A percentile compares a stretch with the other conserved stretches of the same genome.
Evolutionary conservation across 2,113 vertebrate genomes (phyloP).

Genomic region (Ciconia boyciana): DNA sequence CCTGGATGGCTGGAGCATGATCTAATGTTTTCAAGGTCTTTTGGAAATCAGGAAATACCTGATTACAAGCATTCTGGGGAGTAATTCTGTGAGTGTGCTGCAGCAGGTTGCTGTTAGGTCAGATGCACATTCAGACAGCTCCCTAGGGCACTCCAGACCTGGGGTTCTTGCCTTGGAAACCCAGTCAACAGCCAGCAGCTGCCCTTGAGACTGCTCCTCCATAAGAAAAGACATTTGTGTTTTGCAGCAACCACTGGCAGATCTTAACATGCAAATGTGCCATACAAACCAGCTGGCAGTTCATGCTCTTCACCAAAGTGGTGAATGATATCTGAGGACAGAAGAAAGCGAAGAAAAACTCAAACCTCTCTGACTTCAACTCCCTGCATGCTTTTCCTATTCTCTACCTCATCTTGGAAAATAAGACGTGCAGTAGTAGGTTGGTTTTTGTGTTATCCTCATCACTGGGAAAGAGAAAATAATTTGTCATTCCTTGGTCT

Average conservation of each 20-base stretch:
- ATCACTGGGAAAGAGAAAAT: slow-evolving; percentile 52
- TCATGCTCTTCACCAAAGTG: not conserved
- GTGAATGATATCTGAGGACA: slow-evolving; percentile 45
- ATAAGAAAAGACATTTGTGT: not conserved
- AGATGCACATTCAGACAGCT: not conserved
- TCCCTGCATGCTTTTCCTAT: not conserved
- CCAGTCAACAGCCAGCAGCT: slow-evolving; percentile 11
- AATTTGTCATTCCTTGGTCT: slow-evolving; percentile 64
- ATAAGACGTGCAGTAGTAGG: slow-evolving; percentile 41
- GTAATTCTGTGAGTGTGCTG: not conserved
- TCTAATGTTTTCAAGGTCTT: not conserved
- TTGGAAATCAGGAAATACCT: not conserved
- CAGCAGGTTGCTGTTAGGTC: not conserved
- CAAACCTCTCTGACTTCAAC: slow-evolving; percentile 20
- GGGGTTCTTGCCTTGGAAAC: not conserved
- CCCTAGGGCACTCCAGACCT: not conserved
- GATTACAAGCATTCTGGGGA: not conserved
- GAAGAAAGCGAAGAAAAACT: slow-evolving; percentile 50
- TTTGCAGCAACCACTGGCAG: not conserved
- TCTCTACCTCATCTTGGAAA: slow-evolving; percentile 1
- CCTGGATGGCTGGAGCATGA: not conserved
- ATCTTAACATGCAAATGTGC: not conserved
- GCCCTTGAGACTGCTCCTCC: not conserved
- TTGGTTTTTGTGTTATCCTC: slow-evolving; percentile 46
- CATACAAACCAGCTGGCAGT: not conserved